Evolutionary conservation across 2,797 vertebrate genomes (phyloP).

Genomic region (Microhierax caerulescens): DNA sequence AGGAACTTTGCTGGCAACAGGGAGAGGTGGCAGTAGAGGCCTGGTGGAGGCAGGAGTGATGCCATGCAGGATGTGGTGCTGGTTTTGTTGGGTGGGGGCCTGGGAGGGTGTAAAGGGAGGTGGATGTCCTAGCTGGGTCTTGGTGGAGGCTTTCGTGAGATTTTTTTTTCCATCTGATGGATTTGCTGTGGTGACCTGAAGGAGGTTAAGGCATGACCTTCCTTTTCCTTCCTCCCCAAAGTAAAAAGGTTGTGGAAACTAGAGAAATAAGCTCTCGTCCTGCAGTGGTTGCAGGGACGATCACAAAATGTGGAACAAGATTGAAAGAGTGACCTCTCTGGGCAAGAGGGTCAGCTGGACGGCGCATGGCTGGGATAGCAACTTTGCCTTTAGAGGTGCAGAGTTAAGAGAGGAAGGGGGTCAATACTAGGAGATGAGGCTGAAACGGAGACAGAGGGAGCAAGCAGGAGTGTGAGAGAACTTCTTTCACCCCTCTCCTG

Average conservation of each 20-base stretch:
- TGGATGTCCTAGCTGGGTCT: neutral
- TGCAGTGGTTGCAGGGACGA: neutral
- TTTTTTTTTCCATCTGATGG: neutral
- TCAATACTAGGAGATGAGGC: neutral
- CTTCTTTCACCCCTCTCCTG: constrained; percentile 1
- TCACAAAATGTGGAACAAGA: neutral
- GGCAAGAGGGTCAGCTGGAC: neutral
- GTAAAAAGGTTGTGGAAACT: neutral
- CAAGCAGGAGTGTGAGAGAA: constrained; percentile 41
- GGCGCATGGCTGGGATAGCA: neutral
- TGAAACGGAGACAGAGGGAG: constrained; percentile 23
- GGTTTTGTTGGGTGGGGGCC: neutral
- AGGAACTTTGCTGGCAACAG: constrained; percentile 17
- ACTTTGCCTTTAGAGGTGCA: neutral
- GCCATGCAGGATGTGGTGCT: neutral
- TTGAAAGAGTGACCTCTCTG: neutral
- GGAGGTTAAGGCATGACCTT: neutral
- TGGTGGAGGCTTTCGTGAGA: neutral
- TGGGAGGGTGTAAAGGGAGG: neutral
- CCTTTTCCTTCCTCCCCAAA: neutral
- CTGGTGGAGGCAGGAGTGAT: neutral
- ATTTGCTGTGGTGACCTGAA: neutral
- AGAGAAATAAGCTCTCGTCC: neutral
- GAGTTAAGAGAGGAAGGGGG: neutral
- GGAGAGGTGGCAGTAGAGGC: constrained; percentile 13